Conservation (phyloP, 2,888 invertebrate genomes). For the Elmis aenea region DNA sequence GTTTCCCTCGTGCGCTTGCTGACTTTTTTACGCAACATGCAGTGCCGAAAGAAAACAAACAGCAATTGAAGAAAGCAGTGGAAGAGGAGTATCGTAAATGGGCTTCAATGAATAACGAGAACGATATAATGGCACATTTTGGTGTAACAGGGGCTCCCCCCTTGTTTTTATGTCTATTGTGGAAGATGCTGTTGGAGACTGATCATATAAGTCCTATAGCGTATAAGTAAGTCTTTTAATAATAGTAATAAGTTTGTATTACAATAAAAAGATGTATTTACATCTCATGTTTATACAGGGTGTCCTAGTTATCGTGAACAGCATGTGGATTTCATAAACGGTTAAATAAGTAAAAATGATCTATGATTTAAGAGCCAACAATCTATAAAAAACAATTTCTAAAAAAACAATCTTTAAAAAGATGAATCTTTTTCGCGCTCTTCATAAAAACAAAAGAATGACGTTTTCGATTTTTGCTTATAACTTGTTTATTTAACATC, state of each 20-base stretch:
- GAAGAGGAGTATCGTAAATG: slow-evolving; percentile 95
- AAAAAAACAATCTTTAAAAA: slow-evolving; percentile 2
- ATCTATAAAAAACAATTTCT: too few species aligned
- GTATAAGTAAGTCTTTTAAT: slow-evolving; percentile 51
- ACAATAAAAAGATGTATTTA: too few species aligned
- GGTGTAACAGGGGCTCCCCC: slow-evolving; percentile 89
- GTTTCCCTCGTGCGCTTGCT: slow-evolving; percentile 83
- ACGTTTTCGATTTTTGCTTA: too few species aligned
- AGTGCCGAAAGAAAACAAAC: slow-evolving; percentile 84
- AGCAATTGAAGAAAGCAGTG: slow-evolving; percentile 84
- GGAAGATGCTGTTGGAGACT: slow-evolving; percentile 94
- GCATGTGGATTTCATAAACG: too few species aligned
- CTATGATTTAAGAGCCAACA: too few species aligned
- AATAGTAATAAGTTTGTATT: not conserved
- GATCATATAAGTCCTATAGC: slow-evolving; percentile 90
- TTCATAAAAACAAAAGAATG: too few species aligned
- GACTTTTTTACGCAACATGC: slow-evolving; percentile 87
- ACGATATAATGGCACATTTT: slow-evolving; percentile 93
- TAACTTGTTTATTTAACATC: too few species aligned
- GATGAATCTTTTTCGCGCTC: not conserved
- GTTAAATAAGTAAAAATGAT: too few species aligned
- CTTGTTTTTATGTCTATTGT: slow-evolving; percentile 85
- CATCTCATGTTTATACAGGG: too few species aligned
- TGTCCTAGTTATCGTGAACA: too few species aligned
- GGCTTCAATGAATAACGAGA: slow-evolving; percentile 95